Base-by-base conservation (phyloP, 2,113 vertebrate species). In the Muntiacus muntjak region DNA sequence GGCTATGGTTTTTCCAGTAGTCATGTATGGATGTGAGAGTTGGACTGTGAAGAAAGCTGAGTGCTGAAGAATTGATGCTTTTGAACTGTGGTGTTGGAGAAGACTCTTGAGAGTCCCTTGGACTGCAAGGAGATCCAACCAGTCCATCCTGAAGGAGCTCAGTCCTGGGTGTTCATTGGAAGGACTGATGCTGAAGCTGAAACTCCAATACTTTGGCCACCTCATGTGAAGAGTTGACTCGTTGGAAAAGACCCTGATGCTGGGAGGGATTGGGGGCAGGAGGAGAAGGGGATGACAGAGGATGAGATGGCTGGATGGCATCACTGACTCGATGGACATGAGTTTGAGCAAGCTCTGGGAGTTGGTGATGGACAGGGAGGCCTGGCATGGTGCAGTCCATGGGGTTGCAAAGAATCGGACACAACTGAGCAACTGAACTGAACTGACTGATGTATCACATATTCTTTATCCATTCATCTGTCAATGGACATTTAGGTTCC, bases 321-420 rank as follows among this genome's bases (percentile, higher is more conserved):
- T 40, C 67, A 40, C 36, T 0, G 3, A 40, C 36, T 25, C 21
- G 19, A 74, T 74, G 67, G 36, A 74, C 17, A 74, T 13, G 36
- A 40, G 36, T 2, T 40, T 40, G 2, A 74, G 10, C n/a, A 74
- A 74, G n/a, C 36, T 23, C 19, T 0, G 0, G 36, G 0, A 40
- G 21, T 74, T 74, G 36, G 36, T 40, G 19, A 74, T 40, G 36
- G 19, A 40, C 21, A 74, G 36, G 36, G 36, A 25, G 67, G 67
- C n/a, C 36, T 74, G 67, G 36, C 5, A 0, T 74, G 67, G 10
- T 40, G 36, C 36, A 74, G 67, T 23, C 67, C 36, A 74, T 40
- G 21, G 67, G 36, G 21, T 40, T 74, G 10, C 67, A 74, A 71
- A 74, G 67, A 74, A 5, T 71, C 5, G 21, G 67, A 71, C 67